Base-by-base conservation (phyloP, 2,797 vertebrate species). In the Gobionotothen gibberifrons region DNA sequence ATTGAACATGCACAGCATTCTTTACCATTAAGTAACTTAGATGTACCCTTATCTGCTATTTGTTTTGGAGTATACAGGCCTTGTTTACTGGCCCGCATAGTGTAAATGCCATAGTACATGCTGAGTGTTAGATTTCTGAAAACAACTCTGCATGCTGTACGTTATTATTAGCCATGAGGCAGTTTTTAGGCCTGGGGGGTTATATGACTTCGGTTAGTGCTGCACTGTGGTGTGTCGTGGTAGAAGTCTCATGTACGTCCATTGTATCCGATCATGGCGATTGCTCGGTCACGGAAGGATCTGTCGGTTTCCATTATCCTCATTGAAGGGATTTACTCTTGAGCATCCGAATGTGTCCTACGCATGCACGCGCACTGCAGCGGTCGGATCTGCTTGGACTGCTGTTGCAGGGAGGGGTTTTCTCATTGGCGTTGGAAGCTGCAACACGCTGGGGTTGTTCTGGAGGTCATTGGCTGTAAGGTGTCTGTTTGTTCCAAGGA, bases 261-360 rank as follows among this genome's bases (percentile, higher is more conserved):
- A 19, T 40, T 65, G 22, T 59, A 32, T 91, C 54, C 39, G 78
- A 67, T 84, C 60, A 59, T 81, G 72, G 75, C 52, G 43, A 69
- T 59, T 79, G 72, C 40, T 54, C 49, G 36, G 66, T 71, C 78
- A 64, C 64, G 71, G 59, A 69, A 68, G 68, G 60, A 32, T 2
- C 55, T 78, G 46, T 69, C 58, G n/a, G 2, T 56, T 48, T 60
- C 69, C 82, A 79, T 93, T 90, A 88, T 93, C 92, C 88, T 72
- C 61, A 54, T 61, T 84, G 74, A 93, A 81, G 71, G 87, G 91
- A 93, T 93, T 93, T 93, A 84, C 22, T 79, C 79, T 78, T 87
- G 87, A 89, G 73, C 80, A 82, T 56, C 60, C 81, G 65, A 70
- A 79, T 70, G 84, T 77, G 83, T 76, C 36, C 7, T 65, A 49